These are phyloP conservation scores for Pterois miles DNA, from an alignment of 2,797 vertebrate species.

Conservation along the genomic window DNA sequence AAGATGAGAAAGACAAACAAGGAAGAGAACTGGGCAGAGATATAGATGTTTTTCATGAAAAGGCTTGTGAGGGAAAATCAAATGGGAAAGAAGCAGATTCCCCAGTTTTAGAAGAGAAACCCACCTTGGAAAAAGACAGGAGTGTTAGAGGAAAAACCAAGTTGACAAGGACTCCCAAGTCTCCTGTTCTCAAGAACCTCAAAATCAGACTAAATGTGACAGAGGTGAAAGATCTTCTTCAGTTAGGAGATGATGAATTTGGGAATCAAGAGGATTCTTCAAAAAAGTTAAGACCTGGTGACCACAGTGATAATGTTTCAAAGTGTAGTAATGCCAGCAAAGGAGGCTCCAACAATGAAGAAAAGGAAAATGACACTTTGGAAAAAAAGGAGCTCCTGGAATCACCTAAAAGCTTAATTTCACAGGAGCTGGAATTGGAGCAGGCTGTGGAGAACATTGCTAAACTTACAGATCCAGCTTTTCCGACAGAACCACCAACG, in stretches of 20 bases:
- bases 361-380: constrained; percentile 76
- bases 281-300: constrained; percentile 77
- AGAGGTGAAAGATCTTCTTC: constrained; percentile 86
- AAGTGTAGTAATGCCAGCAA: constrained; percentile 74
- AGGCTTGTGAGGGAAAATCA: constrained; percentile 64
- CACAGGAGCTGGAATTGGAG: constrained; percentile 91
- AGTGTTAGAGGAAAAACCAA: constrained; percentile 77
- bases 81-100: constrained; percentile 67
- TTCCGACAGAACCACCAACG: constrained; percentile 73
- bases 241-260: constrained; percentile 82
- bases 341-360: constrained; percentile 63
- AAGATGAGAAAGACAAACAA: constrained; percentile 82
- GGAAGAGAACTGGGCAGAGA: constrained; percentile 63
- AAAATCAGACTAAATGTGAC: constrained; percentile 88
- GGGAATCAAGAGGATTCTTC: constrained; percentile 73
- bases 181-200: constrained; percentile 88
- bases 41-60: constrained; percentile 55
- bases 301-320: constrained; percentile 74
- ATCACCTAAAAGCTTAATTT: constrained; percentile 83
- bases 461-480: constrained; percentile 91
- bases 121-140: constrained; percentile 77
- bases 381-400: constrained; percentile 78
- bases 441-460: constrained; percentile 96
- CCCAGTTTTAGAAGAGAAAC: constrained; percentile 72
- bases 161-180: constrained; percentile 84